Evolutionary conservation across 2,113 vertebrate genomes (phyloP).

Genomic region (Callipepla squamata): DNA sequence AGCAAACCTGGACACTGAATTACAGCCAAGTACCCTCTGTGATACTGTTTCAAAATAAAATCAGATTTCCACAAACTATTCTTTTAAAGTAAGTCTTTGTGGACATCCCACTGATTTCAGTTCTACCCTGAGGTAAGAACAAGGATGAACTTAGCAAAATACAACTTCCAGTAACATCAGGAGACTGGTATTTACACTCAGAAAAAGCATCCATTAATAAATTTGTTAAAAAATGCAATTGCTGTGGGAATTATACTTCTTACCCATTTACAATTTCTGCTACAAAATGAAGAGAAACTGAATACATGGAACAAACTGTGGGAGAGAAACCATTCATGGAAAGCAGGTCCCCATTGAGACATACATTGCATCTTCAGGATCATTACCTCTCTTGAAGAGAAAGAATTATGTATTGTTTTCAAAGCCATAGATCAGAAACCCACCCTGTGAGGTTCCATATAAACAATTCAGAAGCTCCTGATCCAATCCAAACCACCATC

Average conservation of each 20-base stretch:
- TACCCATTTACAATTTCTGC: not conserved
- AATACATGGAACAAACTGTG: not conserved
- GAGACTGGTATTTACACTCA: not conserved
- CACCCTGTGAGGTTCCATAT: not conserved
- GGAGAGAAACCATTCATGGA: not conserved
- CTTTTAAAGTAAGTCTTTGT: not conserved
- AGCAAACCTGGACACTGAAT: not conserved
- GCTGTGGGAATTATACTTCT: not conserved
- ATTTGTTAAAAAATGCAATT: not conserved
- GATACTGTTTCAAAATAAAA: no score
- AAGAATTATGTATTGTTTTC: not conserved
- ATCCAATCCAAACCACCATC: not conserved
- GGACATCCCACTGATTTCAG: not conserved
- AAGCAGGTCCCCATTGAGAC: not conserved
- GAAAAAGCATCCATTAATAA: not conserved
- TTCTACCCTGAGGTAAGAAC: not conserved
- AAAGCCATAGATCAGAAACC: not conserved
- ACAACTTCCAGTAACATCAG: not conserved
- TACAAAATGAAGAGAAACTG: not conserved
- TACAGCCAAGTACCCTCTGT: not conserved
- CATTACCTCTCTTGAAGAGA: not conserved
- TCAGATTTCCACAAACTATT: no score
- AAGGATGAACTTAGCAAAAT: not conserved
- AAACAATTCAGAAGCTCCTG: not conserved
- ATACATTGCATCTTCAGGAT: not conserved